Evolutionary conservation across 37 sponge, comb jelly and placozoan species (phyloP).

Genomic region (Tethya wilhelma): DNA sequence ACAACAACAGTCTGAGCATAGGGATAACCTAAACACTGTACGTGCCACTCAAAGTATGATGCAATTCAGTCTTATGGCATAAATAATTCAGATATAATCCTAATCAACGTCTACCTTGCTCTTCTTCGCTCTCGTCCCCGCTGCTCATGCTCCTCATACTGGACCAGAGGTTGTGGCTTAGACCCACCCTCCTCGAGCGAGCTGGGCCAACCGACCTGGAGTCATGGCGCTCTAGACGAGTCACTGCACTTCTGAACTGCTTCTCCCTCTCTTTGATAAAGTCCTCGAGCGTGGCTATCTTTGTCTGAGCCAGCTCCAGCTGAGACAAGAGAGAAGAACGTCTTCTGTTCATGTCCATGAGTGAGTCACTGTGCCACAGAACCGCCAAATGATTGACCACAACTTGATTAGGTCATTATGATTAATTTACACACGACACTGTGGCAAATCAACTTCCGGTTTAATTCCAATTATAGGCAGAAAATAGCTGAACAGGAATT

Average conservation of each 20-base stretch:
- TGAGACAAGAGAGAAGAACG: conserved; percentile 18
- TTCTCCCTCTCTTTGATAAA: conserved; percentile 63
- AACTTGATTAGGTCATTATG: no score
- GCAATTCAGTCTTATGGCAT: no score
- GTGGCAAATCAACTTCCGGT: no score
- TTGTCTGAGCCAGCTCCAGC: conserved; percentile 46
- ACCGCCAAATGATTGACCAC: no score
- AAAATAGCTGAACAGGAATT: no score
- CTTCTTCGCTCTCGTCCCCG: background rate
- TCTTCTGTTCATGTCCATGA: conserved; percentile 10
- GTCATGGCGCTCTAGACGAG: conserved; percentile 25
- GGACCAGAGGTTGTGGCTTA: conserved; percentile 4
- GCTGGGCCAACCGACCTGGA: background rate
- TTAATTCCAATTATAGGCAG: no score
- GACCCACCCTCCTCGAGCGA: conserved; percentile 23
- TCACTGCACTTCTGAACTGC: conserved; percentile 13
- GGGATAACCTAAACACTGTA: no score
- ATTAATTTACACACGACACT: no score
- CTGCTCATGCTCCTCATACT: background rate
- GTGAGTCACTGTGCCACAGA: no score
- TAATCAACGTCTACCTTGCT: background rate
- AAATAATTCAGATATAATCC: background rate
- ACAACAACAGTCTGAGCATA: no score
- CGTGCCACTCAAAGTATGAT: no score
- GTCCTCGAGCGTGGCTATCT: conserved; percentile 57